Percentiles rank a stretch among this genome's conserved stretches.
phyloP scores from a whole-genome alignment of 2,888 invertebrate species.

The Autographa pulchrina region DNA sequence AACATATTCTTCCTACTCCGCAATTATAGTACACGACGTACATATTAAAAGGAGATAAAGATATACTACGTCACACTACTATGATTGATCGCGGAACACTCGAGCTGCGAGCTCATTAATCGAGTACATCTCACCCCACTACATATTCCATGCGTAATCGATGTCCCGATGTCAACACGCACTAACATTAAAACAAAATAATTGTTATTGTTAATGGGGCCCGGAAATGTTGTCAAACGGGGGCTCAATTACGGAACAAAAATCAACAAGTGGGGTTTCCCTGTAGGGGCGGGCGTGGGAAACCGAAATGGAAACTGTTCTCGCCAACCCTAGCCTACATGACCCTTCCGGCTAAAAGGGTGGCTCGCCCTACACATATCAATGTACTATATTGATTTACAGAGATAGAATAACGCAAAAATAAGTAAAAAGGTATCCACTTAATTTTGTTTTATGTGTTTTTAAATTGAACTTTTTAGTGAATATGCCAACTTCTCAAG shows the following conservation, averaged over 20 bases:
- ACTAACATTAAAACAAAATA: slow-evolving; percentile 67
- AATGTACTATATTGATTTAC: slow-evolving; percentile 53
- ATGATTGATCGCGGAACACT: slow-evolving; percentile 43
- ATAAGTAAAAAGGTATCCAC: background rate
- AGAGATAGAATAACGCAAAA: slow-evolving; percentile 32
- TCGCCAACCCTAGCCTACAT: slow-evolving; percentile 75
- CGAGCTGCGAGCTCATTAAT: slow-evolving; percentile 47
- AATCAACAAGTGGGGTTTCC: slow-evolving; percentile 86
- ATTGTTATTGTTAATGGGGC: slow-evolving; percentile 68
- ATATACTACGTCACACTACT: slow-evolving; percentile 28
- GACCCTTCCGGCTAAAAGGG: slow-evolving; percentile 79
- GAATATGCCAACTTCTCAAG: too few relatives aligned
- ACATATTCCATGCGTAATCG: slow-evolving; percentile 44
- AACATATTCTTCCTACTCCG: slow-evolving; percentile 1
- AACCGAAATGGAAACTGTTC: slow-evolving; percentile 81
- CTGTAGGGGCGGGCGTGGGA: slow-evolving; percentile 83
- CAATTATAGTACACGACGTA: slow-evolving; percentile 19
- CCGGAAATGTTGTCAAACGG: slow-evolving; percentile 80
- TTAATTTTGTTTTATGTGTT: too few relatives aligned
- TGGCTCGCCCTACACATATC: slow-evolving; percentile 40
- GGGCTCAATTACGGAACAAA: slow-evolving; percentile 78
- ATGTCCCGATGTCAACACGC: slow-evolving; percentile 61
- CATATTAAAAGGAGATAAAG: slow-evolving; percentile 38
- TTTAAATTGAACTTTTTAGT: too few relatives aligned
- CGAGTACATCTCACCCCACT: slow-evolving; percentile 37